Percentiles rank a stretch among this genome's conserved stretches.
Evolutionary conservation across 2,888 invertebrate genomes (phyloP).

Genomic region (Chaetogeoica ovagalla): DNA sequence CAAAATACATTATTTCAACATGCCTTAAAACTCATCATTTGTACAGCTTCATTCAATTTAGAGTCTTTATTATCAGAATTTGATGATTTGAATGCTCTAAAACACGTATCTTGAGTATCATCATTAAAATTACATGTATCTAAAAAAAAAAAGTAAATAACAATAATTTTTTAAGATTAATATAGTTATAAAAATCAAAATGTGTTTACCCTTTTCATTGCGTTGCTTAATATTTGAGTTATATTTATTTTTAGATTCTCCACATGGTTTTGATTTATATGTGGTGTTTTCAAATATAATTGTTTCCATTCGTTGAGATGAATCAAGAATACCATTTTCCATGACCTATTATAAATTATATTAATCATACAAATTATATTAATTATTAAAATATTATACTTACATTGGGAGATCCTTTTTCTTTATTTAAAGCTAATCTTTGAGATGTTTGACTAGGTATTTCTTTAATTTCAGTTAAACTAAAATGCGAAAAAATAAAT

Average conservation of each 20-base stretch:
- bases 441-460: conserved; percentile 31
- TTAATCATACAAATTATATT: background rate
- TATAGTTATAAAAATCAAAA: background rate
- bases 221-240: conserved; percentile 41
- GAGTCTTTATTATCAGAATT: conserved; percentile 38
- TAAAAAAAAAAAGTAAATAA: background rate
- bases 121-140: conserved; percentile 47
- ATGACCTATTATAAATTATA: conserved; percentile 33
- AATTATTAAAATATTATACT: background rate
- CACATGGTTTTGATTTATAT: conserved; percentile 42
- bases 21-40: conserved; percentile 45
- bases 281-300: conserved; percentile 50
- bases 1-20: background rate
- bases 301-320: conserved; percentile 47
- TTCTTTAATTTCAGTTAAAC: conserved; percentile 50
- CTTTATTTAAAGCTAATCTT: conserved; percentile 37
- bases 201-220: conserved; percentile 38
- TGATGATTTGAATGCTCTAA: conserved; percentile 44
- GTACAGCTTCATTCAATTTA: conserved; percentile 48
- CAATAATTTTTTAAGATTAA: background rate
- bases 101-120: conserved; percentile 43
- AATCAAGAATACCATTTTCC: conserved; percentile 50
- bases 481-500: background rate
- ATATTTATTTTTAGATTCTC: conserved; percentile 52
- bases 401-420: conserved; percentile 37